These are phyloP conservation scores for Oligia latruncula DNA, from an alignment of 2,888 invertebrate genomes.

Conservation along the genomic window DNA sequence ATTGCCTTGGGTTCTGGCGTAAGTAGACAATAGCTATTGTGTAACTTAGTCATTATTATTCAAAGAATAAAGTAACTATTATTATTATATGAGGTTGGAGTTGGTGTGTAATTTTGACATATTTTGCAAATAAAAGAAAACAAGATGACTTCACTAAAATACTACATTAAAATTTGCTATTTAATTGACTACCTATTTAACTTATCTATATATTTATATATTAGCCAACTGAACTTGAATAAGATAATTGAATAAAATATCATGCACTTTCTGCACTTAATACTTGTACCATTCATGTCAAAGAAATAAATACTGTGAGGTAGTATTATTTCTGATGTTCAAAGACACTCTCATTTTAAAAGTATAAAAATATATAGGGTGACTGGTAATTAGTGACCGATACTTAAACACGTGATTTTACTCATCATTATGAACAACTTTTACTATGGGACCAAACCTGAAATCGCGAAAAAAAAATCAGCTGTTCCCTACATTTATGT, in stretches of 20 bases:
- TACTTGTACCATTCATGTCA: neutral
- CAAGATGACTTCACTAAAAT: too few relatives aligned
- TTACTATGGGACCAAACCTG: too few relatives aligned
- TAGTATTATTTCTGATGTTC: neutral
- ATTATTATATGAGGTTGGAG: neutral
- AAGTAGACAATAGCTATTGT: slow-evolving; percentile 75
- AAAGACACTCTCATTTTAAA: neutral
- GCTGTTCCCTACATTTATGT: too few relatives aligned
- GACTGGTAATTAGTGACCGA: too few relatives aligned
- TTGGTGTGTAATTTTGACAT: neutral
- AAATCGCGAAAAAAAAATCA: too few relatives aligned
- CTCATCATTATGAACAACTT: too few relatives aligned
- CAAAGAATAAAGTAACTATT: too few relatives aligned
- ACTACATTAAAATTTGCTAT: neutral
- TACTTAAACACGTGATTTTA: too few relatives aligned
- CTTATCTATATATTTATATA: too few relatives aligned
- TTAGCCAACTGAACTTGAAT: slow-evolving; percentile 18
- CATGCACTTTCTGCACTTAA: neutral
- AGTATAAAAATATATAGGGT: neutral
- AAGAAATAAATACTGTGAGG: neutral
- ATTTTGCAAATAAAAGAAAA: neutral
- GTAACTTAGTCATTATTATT: neutral
- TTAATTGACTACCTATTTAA: neutral
- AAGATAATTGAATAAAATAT: slow-evolving; percentile 6
- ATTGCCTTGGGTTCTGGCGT: slow-evolving; percentile 95